Evolutionary conservation across 2,113 vertebrate species (phyloP), one percentile per base, ranked within the genome.

Genomic region (Chaenocephalus aceratus): DNA sequence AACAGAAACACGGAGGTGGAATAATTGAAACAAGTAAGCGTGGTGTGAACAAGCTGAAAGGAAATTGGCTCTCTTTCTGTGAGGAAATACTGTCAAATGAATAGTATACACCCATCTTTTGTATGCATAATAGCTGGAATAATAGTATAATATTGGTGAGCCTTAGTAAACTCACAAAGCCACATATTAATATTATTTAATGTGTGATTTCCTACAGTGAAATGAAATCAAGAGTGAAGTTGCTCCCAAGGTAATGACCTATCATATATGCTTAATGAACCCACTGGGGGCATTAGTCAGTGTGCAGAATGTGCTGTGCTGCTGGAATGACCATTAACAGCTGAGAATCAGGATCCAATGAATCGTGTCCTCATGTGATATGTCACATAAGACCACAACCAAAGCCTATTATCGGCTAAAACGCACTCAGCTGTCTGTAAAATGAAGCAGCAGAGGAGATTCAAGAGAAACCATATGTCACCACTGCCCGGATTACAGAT

Each of bases 321-420:
- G 75, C 75, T 48, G 63, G 51, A 79, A 34, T 58, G 54, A 83
- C 79, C 72, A 68, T 63, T 72, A 72, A 75, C 85, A 79, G 78
- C 80, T 79, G 85, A 84, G 78, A 52, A 79, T 65, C 56, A 53
- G 75, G 77, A 76, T 45, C 58, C 66, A 73, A 26, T 72, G 65
- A 85, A 72, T 79, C 77, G 77, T 58, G 72, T 18, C 12, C 18
- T 67, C 64, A 65, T 82, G 79, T 53, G 62, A 79, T 46, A 21
- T 53, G 79, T 75, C 77, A 63, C 62, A 18, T 63, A 49, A 6
- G 41, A 49, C 65, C 64, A 77, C 75, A 56, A 15, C 68, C 56
- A 58, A 82, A 90, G 88, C 91, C 77, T 84, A 66, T 86, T 85
- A 91, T 82, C 15, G 0, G 77, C 86, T 86, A 13, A 77, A 86